Conservation (phyloP, 1,140 invertebrate species). For the Agrypnia vestita region DNA sequence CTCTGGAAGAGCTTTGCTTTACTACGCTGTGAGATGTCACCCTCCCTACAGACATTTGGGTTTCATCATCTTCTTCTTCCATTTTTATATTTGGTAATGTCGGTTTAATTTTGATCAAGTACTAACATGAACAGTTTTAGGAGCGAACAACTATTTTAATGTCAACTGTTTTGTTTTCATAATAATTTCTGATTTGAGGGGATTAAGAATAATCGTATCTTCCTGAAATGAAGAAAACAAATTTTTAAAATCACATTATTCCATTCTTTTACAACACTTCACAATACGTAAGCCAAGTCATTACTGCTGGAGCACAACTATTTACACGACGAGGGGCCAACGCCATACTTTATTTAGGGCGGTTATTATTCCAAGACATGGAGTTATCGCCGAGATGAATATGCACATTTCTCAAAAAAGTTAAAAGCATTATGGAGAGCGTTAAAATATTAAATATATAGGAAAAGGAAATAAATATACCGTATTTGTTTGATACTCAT, state of each 20-base stretch:
- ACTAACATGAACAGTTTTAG: constrained; percentile 1
- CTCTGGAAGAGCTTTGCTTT: constrained; percentile 50
- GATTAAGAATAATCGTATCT: constrained; percentile 37
- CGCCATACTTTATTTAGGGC: constrained; percentile 18
- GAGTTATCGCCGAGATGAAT: neutral
- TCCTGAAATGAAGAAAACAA: constrained; percentile 46
- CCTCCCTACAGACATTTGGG: constrained; percentile 63
- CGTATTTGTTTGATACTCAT: neutral
- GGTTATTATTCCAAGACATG: neutral
- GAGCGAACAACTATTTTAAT: constrained; percentile 4
- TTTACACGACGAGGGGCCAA: constrained; percentile 34
- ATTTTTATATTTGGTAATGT: constrained; percentile 65
- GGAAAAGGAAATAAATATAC: constrained; percentile 31
- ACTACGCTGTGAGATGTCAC: constrained; percentile 56
- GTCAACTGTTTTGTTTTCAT: neutral
- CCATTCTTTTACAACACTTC: constrained; percentile 36
- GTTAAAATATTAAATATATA: constrained; percentile 36
- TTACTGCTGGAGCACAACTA: constrained; percentile 39
- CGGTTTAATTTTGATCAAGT: constrained; percentile 17
- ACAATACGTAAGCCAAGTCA: constrained; percentile 44
- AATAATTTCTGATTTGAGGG: constrained; percentile 25
- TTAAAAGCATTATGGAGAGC: constrained; percentile 52
- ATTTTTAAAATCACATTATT: constrained; percentile 37
- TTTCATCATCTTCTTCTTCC: constrained; percentile 76
- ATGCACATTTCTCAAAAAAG: neutral